Base-by-base conservation (phyloP, 2,888 invertebrate species). In the Melanostoma scalare region DNA sequence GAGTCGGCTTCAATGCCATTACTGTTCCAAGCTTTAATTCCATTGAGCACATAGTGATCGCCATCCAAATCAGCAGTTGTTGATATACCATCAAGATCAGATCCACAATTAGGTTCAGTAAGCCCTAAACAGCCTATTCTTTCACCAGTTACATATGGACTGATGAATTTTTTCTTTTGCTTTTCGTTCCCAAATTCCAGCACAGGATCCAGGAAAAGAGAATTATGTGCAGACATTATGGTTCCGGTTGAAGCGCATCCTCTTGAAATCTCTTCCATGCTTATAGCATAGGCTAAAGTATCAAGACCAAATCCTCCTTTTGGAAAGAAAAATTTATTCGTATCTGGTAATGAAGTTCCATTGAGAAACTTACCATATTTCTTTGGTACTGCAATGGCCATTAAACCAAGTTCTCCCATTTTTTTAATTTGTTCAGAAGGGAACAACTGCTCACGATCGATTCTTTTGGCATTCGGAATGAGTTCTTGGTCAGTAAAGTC, bases 11-110 rank as follows among this genome's bases (percentile, higher is more conserved):
- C 98, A 89, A 93, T 96, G 0, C 95, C 98, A 91, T 97, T 90
- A 0, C 98, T 98, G 74, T 99, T 98, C 98, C 98, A 99, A 4
- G 96, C 94, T 91, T 98, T 98, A 2, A 97, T 97, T 1, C 98
- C 98, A 91, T 96, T 97, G 3, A 98, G 87, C 20, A 94, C 88
- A 93, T 95, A 98, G 77, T 93, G 92, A 87, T 94, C 93, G 0
- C 95, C 95, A n/a, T 93, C 92, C 5, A 93, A 90, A 87, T 93
- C 94, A 0, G 98, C 98, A 4, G 93, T 94, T 0, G 98, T 98
- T 0, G 97, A 96, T 0, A 98, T 98, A 10, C 98, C 98, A 9
- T 98, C 98, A 8, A 98, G 98, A 93, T 99, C 99, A 69, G 97
- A 97, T 0, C 98, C 98, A 91, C 98, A 98, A 0, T 95, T 95